These are phyloP conservation scores for Drosophila equinoxialis DNA, from an alignment of 1,140 invertebrate genomes.

Conservation along the genomic window DNA sequence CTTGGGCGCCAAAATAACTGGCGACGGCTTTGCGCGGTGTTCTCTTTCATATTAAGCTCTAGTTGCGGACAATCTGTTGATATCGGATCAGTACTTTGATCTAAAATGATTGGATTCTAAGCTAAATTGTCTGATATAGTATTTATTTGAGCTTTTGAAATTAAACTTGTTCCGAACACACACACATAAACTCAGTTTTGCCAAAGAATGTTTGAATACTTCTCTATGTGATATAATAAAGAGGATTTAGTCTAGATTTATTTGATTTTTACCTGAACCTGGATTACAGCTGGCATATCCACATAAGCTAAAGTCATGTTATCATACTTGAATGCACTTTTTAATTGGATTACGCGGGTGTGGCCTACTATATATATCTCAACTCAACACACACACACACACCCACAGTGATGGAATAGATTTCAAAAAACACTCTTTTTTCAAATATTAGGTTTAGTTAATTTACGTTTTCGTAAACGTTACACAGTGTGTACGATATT, in stretches of 20 bases:
- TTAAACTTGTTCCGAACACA: too few relatives aligned
- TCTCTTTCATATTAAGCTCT: too few relatives aligned
- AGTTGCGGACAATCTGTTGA: too few relatives aligned
- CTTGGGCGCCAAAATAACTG: too few relatives aligned
- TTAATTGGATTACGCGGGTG: constrained; percentile 17
- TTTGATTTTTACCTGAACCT: constrained; percentile 84
- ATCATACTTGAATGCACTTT: constrained; percentile 52
- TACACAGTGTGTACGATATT: background rate
- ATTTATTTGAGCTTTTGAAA: too few relatives aligned
- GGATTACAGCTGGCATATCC: constrained; percentile 86
- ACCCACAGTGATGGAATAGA: background rate
- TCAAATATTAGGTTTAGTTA: background rate
- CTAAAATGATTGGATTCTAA: too few relatives aligned
- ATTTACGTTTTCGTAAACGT: background rate
- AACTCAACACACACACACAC: background rate
- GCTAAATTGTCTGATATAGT: too few relatives aligned
- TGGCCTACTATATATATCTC: background rate
- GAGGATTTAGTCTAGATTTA: background rate
- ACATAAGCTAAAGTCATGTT: constrained; percentile 86
- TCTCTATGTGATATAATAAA: background rate
- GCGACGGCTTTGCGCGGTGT: too few relatives aligned
- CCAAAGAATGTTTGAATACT: too few relatives aligned
- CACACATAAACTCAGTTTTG: too few relatives aligned
- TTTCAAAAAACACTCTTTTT: background rate
- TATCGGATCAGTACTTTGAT: too few relatives aligned